Evolutionary conservation across 2,113 vertebrate species (phyloP), one percentile per base, ranked within the genome.

Genomic region (Neotragus moschatus): DNA sequence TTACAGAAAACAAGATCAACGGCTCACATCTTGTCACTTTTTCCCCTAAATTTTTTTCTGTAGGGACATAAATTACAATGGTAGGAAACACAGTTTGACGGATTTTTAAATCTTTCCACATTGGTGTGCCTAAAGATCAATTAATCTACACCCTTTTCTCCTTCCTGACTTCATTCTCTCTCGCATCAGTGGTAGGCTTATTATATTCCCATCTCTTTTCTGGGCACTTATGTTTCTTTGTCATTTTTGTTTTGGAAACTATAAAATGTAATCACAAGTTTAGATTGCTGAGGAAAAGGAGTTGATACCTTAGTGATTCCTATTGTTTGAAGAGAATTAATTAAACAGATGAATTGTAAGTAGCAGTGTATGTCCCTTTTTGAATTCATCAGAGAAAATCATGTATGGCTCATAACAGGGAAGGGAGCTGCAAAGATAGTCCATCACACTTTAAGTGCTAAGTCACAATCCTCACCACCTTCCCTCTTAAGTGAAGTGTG

Each of bases 41-140:
- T 28, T 95, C 55, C 88, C 53, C 79, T 91, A 81, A 90, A 88
- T 93, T 88, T 82, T 97, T 97, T 98, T 93, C 28, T 33, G 61
- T 89, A 45, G 39, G 43, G 58, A 96, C 26, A 79, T 96, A 63
- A 66, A 88, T 63, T 86, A 58, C 84, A 55, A 53, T 85, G 86
- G 91, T 55, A 94, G 92, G 25, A 91, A 80, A 96, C 14, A 8
- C 47, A 92, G 87, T 97, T 66, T 96, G 86, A 86, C 79, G 16
- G 60, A 79, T n/a, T 88, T 75, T 97, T 85, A 19, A 82, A 39
- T 56, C 28, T 61, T n/a, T 95, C 56, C 30, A 79, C 15, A n/a
- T 90, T 94, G 91, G 94, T 92, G 49, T 90, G 12, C 51, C 77
- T 88, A 9, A 82, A 89, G 77, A 61, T 51, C 49, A 55, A 88